Conservation (phyloP, 2,797 vertebrate genomes). For the Propithecus deckenii region DNA sequence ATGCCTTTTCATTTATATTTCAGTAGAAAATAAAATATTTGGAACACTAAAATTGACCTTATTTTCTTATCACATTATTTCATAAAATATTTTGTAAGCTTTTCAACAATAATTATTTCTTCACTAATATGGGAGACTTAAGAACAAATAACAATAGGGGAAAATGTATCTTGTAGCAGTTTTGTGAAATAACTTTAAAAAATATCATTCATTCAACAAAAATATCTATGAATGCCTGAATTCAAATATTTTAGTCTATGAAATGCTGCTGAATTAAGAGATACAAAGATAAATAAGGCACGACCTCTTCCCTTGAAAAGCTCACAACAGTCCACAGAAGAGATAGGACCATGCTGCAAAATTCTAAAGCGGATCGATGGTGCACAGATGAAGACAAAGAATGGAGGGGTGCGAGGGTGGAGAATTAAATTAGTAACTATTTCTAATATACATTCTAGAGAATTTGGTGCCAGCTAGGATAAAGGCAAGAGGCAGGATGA, state of each 20-base stretch:
- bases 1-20: neutral
- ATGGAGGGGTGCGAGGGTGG: fast-evolving
- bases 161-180: neutral
- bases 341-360: neutral
- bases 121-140: neutral
- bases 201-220: neutral
- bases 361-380: neutral
- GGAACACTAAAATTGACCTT: neutral
- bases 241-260: neutral
- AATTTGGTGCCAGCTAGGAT: neutral
- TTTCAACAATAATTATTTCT: neutral
- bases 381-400: neutral
- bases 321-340: neutral
- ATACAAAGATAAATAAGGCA: too few species aligned
- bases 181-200: neutral
- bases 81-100: neutral
- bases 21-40: neutral
- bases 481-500: neutral
- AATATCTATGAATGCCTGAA: neutral
- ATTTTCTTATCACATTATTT: neutral
- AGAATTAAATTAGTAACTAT: neutral
- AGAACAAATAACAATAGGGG: neutral
- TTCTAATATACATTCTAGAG: neutral
- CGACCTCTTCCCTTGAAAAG: neutral
- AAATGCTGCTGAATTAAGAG: neutral